A percentile compares a stretch with the other conserved stretches of the same genome.
Conservation (phyloP, 2,113 vertebrate species). For the Leucoraja erinaceus region DNA sequence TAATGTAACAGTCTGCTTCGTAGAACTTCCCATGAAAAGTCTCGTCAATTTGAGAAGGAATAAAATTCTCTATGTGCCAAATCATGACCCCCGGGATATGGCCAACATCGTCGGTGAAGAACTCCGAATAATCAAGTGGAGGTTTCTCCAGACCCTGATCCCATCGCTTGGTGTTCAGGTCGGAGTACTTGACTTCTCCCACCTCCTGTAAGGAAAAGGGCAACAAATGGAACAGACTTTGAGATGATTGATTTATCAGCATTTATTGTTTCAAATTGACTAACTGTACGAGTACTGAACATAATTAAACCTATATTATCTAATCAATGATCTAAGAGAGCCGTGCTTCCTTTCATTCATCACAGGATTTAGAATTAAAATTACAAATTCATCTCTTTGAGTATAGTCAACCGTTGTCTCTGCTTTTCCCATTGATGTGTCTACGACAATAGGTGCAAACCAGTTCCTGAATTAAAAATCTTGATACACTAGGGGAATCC, state of each 20-base stretch:
- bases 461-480: too few species aligned
- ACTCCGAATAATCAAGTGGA: slow-evolving; percentile 86
- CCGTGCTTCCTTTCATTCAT: not conserved
- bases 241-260: not conserved
- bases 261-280: not conserved
- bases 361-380: too few species aligned
- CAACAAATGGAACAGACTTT: not conserved
- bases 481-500: too few species aligned
- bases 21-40: slow-evolving; percentile 88
- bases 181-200: slow-evolving; percentile 61
- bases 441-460: too few species aligned
- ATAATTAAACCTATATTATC: too few species aligned
- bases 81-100: slow-evolving; percentile 77
- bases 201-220: slow-evolving; percentile 61
- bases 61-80: slow-evolving; percentile 96
- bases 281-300: not conserved
- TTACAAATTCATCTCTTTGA: too few species aligned
- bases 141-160: slow-evolving; percentile 92
- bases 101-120: slow-evolving; percentile 82
- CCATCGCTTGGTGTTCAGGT: slow-evolving; percentile 80
- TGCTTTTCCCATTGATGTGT: too few species aligned
- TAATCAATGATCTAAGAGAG: not conserved
- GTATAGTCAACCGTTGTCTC: too few species aligned
- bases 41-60: slow-evolving; percentile 79
- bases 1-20: slow-evolving; percentile 91